These are phyloP conservation scores for Pseudoips prasinana DNA, from an alignment of 2,888 invertebrate species.

Conservation along the genomic window DNA sequence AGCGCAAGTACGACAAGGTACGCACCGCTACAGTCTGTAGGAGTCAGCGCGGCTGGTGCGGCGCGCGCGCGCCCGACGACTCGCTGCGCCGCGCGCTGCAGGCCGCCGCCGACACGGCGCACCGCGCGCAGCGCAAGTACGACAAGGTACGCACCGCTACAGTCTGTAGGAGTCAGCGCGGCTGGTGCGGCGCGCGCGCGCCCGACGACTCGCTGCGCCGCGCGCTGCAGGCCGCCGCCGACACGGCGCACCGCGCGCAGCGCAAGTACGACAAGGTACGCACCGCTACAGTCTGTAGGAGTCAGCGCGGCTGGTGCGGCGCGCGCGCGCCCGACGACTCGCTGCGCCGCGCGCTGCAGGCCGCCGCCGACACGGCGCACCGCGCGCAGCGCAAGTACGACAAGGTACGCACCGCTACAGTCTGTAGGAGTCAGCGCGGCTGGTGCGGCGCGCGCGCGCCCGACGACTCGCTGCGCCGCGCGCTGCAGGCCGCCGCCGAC, in stretches of 20 bases:
- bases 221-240: conserved; percentile 88
- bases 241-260: conserved; percentile 90
- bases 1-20: conserved; percentile 85
- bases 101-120: conserved; percentile 88
- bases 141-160: conserved; percentile 54
- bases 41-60: conserved; percentile 87
- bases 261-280: conserved; percentile 85
- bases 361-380: conserved; percentile 89
- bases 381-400: conserved; percentile 89
- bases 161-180: conserved; percentile 76
- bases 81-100: conserved; percentile 86
- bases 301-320: conserved; percentile 87
- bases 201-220: conserved; percentile 85
- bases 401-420: conserved; percentile 45
- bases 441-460: conserved; percentile 90
- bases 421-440: conserved; percentile 82
- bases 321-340: conserved; percentile 89
- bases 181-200: conserved; percentile 89
- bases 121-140: conserved; percentile 90
- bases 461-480: conserved; percentile 85
- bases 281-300: conserved; percentile 11
- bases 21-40: conserved; percentile 11
- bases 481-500: conserved; percentile 88
- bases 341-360: conserved; percentile 86
- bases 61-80: conserved; percentile 89